Base-by-base conservation (phyloP, 2,797 vertebrate species). In the Pseudochromis fuscus region DNA sequence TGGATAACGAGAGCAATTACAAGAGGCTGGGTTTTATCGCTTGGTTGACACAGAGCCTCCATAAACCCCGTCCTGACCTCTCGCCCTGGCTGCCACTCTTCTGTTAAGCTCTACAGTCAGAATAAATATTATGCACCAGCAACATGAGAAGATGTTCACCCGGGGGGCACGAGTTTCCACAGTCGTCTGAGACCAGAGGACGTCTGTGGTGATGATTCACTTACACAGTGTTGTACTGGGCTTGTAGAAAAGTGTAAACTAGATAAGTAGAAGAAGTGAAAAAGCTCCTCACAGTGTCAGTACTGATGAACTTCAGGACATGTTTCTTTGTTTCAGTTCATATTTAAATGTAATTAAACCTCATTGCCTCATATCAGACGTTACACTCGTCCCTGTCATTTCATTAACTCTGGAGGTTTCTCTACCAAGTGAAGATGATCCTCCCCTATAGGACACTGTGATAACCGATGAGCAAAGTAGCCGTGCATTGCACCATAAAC, bases 181-280 rank as follows among this genome's bases (percentile, higher is more conserved):
- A 2, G n/a, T n/a, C n/a, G n/a, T 37, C 16, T 3, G 7, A n/a
- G 16, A 19, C 40, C 18, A 3, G 19, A 42, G 18, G 40, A 21
- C 11, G 42, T 5, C 42, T 45, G 10, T 45, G 4, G 10, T 45
- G 4, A 21, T 21, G 19, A 45, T 50, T n/a, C 24, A 37, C 45
- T 44, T 13, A 25, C 21, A 15, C 21, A 0, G 7, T 13, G 28
- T 4, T 24, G 27, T 27, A 33, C 24, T 23, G 35, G 53, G 28
- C 23, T 65, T 7, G 19, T 12, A 42, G 19, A 19, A 52, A 64
- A n/a, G n/a, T n/a, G n/a, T n/a, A n/a, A n/a, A n/a, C n/a, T n/a
- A n/a, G n/a, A n/a, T n/a, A n/a, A n/a, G n/a, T n/a, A n/a, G n/a
- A n/a, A n/a, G n/a, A n/a, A n/a, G n/a, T n/a, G n/a, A n/a, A n/a